A percentile compares a stretch with the other conserved stretches of the same genome.
These are phyloP conservation scores for Cyrtorhinus lividipennis DNA, from an alignment of 1,140 invertebrate genomes.

Conservation along the genomic window DNA sequence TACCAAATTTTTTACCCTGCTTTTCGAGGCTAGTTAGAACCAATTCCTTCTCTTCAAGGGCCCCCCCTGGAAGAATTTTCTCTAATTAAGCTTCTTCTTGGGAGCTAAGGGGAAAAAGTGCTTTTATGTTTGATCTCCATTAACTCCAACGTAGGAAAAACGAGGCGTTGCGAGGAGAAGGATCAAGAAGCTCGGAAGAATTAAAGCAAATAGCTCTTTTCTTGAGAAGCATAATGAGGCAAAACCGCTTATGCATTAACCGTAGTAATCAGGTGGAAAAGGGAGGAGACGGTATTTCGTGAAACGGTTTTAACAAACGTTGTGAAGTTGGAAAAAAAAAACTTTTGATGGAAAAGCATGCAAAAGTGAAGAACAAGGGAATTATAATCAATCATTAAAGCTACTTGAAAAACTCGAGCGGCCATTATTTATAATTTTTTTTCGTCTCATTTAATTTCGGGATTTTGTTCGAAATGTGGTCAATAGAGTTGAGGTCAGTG, in stretches of 20 bases:
- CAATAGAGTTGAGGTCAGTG: too few species aligned
- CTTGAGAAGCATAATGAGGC: not conserved
- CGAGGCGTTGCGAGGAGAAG: not conserved
- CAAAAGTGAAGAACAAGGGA: too few species aligned
- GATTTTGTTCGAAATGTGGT: too few species aligned
- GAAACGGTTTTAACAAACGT: too few species aligned
- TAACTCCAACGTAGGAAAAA: not conserved
- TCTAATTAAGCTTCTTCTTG: slow-evolving; percentile 6
- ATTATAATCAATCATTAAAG: too few species aligned
- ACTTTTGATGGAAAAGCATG: too few species aligned
- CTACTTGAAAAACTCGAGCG: too few species aligned
- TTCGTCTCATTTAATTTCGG: too few species aligned
- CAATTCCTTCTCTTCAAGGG: not conserved
- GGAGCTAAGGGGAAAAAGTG: not conserved
- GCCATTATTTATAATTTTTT: too few species aligned
- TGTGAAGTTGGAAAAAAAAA: too few species aligned
- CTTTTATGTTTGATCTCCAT: not conserved
- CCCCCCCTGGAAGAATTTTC: not conserved
- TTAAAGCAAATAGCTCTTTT: not conserved
- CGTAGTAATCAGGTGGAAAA: not conserved
- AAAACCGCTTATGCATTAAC: not conserved
- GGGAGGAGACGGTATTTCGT: too few species aligned
- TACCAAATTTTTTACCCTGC: not conserved
- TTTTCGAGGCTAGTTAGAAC: not conserved
- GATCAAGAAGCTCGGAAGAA: too few species aligned